Base-by-base conservation (phyloP, 2,113 vertebrate genomes). In the Oostethus manadensis region DNA sequence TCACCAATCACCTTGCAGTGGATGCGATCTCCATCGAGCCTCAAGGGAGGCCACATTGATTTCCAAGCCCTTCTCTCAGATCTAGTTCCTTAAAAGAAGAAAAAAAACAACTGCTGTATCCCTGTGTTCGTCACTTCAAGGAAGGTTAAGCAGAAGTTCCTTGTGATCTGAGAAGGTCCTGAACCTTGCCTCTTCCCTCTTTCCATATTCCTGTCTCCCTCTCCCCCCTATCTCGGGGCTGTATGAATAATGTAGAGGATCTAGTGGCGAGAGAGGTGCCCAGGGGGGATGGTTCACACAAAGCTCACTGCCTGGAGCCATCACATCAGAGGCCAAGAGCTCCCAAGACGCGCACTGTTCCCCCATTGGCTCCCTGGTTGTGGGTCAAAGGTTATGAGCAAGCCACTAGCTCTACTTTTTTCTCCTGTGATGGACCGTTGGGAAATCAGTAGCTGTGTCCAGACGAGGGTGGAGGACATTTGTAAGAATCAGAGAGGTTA, bases 141-240 rank as follows among this genome's bases (percentile, higher is more conserved):
- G 78, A 74, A 84, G 86, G 88, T 88, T 90, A 89, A 89, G 83
- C 83, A 87, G 79, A 80, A 87, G 88, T 83, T 88, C 85, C 86
- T 77, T 88, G 82, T 89, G 87, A 90, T 87, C 86, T 88, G 81
- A 89, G 87, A 80, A 84, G 76, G 82, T 86, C 87, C 85, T 87
- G 85, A 88, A 88, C 85, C 81, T 74, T 77, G 68, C 65, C 66
- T 72, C 82, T 82, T 83, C 83, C 71, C 35, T 55, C 85, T 83
- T 82, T 86, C 74, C 73, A 77, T 85, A 79, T 84, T 79, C 53
- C 80, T 74, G 66, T 75, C 70, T 68, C 76, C 67, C 76, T 76
- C 75, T 56, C 60, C 59, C 60, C 65, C 70, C 77, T 57, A 60
- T 66, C 71, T 60, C 48, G 21, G 60, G 46, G 53, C 47, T 18